Percentiles rank a stretch among this genome's conserved stretches.
phyloP scores from a whole-genome alignment of 2,888 invertebrate species.

The Protonemura montana region DNA sequence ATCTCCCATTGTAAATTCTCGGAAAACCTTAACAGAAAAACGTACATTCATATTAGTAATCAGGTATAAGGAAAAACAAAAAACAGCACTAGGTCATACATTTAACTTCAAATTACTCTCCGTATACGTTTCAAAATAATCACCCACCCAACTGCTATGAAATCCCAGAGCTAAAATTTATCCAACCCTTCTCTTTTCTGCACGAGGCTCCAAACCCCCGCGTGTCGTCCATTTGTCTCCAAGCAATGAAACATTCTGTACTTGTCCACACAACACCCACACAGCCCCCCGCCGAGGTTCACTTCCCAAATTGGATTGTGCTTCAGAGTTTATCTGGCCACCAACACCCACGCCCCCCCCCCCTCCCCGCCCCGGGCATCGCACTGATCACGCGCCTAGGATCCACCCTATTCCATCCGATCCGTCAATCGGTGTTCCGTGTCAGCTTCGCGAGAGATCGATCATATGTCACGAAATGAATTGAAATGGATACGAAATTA shows the following conservation, averaged over 20 bases:
- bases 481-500: conserved; percentile 49
- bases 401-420: not conserved
- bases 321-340: conserved; percentile 46
- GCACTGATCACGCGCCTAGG: not conserved
- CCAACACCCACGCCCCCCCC: conserved; percentile 40
- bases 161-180: not conserved
- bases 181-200: not conserved
- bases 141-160: not conserved
- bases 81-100: too few species aligned
- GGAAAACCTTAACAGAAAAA: too few species aligned
- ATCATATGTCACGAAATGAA: conserved; percentile 46
- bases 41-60: too few species aligned
- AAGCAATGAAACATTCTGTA: conserved; percentile 29
- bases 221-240: conserved; percentile 9
- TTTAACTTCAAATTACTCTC: too few species aligned
- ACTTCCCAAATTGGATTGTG: conserved; percentile 49
- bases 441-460: conserved; percentile 48
- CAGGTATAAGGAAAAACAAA: too few species aligned
- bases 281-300: conserved; percentile 40
- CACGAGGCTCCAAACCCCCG: not conserved
- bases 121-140: not conserved
- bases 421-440: conserved; percentile 44
- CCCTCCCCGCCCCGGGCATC: not conserved
- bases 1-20: too few species aligned
- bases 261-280: conserved; percentile 22